Base-by-base conservation (phyloP, 64 coral and sea anemone species). In the Pachyseris speciosa region DNA sequence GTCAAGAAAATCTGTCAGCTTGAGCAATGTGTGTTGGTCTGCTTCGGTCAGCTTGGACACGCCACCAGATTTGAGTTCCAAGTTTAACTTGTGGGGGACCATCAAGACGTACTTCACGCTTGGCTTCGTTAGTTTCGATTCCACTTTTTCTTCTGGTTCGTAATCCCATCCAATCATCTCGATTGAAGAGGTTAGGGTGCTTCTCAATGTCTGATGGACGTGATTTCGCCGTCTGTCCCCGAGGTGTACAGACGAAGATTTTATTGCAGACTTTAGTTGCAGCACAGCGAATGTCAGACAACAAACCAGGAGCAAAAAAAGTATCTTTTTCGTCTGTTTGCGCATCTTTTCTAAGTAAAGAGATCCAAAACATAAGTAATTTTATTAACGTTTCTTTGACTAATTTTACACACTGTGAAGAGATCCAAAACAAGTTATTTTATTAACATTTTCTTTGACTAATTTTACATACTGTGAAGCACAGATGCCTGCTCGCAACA, bases 111-210 rank as follows among this genome's bases (percentile, higher is more conserved):
- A 91, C 30, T 83, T 69, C 2, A 83, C 78, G 31, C 2, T 29
- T 29, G 53, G n/a, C 5, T 15, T 58, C 16, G 49, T 25, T 26
- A 81, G 70, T 25, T 10, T 67, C 26, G 29, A 12, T 59, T 91
- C 70, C 3, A 69, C 64, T 17, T 83, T 12, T 55, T 17, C 69
- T 37, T 79, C 76, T 42, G 81, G 52, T 51, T 83, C 67, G 43
- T 91, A 91, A 19, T 91, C 64, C 47, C 75, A 83, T 27, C 88
- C 88, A 69, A 91, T 47, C 11, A 91, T 36, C 28, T 71, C 13
- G 0, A 91, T 44, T 88, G 44, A 47, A 0, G 44, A 47, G 26
- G 7, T 31, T 11, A 32, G 64, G 30, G 26, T 9, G 3, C 64
- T 67, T 28, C 33, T 33, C 4, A 12, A 9, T 1, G 7, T 1